phyloP scores from a whole-genome alignment of 2,113 vertebrate genomes.

The Monopterus albus region DNA sequence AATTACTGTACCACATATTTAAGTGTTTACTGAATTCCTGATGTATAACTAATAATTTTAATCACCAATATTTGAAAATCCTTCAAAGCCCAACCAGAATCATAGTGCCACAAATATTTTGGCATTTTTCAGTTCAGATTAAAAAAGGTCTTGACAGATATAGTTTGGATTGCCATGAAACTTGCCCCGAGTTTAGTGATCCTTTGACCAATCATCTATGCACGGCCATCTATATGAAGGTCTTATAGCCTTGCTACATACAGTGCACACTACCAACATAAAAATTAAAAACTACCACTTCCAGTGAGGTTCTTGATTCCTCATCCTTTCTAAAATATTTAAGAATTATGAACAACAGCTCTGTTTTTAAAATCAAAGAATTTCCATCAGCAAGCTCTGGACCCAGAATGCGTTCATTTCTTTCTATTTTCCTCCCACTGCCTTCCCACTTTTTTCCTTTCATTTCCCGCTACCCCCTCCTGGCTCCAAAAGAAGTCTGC shows the following conservation, averaged over 20 bases:
- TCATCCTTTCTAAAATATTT: conserved; percentile 13
- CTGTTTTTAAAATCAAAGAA: conserved; percentile 61
- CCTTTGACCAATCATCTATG: not conserved
- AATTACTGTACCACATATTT: conserved; percentile 7
- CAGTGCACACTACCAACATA: not conserved
- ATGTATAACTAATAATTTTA: not conserved
- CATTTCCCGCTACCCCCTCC: conserved; percentile 46
- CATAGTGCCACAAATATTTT: too few species aligned
- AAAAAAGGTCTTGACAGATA: not conserved
- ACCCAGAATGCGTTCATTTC: conserved; percentile 53
- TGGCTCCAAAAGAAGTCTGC: conserved; percentile 60
- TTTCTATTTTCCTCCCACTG: conserved; percentile 49
- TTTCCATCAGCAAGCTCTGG: conserved; percentile 37
- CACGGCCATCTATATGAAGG: not conserved
- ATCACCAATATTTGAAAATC: too few species aligned
- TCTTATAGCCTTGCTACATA: not conserved
- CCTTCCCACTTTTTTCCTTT: conserved; percentile 49
- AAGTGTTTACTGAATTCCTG: not conserved
- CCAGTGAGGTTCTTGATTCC: not conserved
- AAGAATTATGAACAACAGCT: not conserved
- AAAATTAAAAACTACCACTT: not conserved
- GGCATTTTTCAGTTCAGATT: too few species aligned
- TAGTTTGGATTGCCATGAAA: not conserved
- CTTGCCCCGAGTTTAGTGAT: not conserved
- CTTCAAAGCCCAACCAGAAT: too few species aligned